Evolutionary conservation across 2,113 vertebrate genomes (phyloP).

Genomic region (Lucifuga dentata): DNA sequence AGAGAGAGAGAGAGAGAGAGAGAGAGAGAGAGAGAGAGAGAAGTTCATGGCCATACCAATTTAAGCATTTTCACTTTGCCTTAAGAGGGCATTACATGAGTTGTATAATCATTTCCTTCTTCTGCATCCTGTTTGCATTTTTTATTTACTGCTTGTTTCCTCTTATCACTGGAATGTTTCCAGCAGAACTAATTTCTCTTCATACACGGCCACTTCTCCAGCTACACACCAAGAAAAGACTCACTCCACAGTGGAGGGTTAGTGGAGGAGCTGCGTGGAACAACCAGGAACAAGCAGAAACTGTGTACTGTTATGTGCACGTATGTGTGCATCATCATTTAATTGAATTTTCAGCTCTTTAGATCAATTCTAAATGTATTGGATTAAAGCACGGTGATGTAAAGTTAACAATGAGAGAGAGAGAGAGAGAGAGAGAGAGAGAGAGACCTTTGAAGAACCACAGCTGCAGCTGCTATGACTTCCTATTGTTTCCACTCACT

Average conservation of each 20-base stretch:
- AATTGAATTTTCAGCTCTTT: neutral
- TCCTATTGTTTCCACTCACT: slow-evolving; percentile 81
- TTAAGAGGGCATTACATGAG: slow-evolving; percentile 22
- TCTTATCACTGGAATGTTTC: slow-evolving; percentile 45
- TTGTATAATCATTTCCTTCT: slow-evolving; percentile 65
- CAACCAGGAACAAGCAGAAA: no score
- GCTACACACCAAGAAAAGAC: no score
- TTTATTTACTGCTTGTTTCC: slow-evolving; percentile 62
- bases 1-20: no score
- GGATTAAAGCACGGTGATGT: neutral
- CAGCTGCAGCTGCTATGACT: slow-evolving; percentile 82
- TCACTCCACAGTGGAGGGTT: no score
- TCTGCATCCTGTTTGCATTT: slow-evolving; percentile 55
- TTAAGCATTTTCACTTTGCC: slow-evolving; percentile 5
- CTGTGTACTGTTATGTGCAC: no score
- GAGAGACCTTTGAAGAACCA: slow-evolving; percentile 58
- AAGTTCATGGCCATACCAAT: slow-evolving; percentile 8
- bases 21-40: no score
- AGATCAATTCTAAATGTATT: neutral
- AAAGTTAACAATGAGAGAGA: slow-evolving; percentile 42
- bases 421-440: slow-evolving; percentile 3
- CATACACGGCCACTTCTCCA: no score
- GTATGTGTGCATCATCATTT: neutral
- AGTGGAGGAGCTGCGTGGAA: no score
- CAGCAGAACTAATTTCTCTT: slow-evolving; percentile 32